Conservation (phyloP, 2,113 vertebrate species). For the Hippocampus guttulatus region DNA sequence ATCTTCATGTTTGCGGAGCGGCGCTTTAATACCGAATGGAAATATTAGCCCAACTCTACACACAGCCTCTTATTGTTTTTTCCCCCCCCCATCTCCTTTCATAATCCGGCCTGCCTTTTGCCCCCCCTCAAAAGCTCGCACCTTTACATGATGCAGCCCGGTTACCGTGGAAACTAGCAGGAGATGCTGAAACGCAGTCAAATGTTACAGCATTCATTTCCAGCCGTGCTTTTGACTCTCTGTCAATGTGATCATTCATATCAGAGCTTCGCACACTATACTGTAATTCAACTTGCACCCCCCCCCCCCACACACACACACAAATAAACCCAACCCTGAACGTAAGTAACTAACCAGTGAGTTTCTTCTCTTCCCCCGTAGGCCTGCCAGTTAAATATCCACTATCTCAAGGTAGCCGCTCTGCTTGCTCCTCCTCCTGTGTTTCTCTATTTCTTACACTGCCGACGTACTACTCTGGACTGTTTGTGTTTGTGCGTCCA, state of each 20-base stretch:
- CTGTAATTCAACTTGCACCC: background rate
- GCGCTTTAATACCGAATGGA: conserved; percentile 16
- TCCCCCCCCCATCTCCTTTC: conserved; percentile 3
- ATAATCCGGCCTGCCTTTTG: conserved; percentile 28
- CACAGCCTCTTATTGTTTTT: conserved; percentile 3
- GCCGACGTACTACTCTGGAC: conserved; percentile 37
- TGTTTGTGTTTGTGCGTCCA: conserved; percentile 62
- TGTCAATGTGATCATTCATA: background rate
- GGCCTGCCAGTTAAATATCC: conserved; percentile 80
- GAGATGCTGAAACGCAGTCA: conserved; percentile 21
- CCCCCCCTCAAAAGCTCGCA: conserved; percentile 29
- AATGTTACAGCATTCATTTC: conserved; percentile 24
- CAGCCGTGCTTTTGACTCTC: background rate
- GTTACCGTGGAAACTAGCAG: conserved; percentile 65
- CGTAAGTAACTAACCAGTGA: conserved; percentile 46
- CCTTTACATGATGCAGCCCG: conserved; percentile 18
- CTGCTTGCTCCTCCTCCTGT: conserved; percentile 40
- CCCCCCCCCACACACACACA: too few species aligned
- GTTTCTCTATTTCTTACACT: conserved; percentile 30
- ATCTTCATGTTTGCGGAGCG: background rate
- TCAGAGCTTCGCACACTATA: background rate
- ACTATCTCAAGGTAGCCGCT: conserved; percentile 80
- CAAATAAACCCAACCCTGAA: conserved; percentile 6
- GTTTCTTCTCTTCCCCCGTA: conserved; percentile 72
- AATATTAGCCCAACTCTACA: conserved; percentile 15